Conservation (phyloP, 2,797 vertebrate species). For the Cirrhinus molitorella region DNA sequence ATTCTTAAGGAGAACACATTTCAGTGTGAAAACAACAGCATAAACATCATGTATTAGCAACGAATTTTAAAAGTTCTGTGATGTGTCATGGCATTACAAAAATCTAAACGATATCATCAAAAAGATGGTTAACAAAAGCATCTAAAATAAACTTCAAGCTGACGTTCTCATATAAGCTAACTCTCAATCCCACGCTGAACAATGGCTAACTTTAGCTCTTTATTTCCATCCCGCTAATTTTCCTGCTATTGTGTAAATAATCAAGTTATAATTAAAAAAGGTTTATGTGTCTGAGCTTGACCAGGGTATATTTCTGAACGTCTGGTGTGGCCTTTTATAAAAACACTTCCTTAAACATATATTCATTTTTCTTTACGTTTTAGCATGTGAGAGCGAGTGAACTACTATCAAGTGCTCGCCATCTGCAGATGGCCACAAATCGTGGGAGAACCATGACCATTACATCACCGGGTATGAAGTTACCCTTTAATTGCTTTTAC, state of each 20-base stretch:
- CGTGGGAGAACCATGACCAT: slow-evolving; percentile 63
- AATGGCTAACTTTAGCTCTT: slow-evolving; percentile 25
- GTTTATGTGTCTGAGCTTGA: slow-evolving; percentile 20
- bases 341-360: slow-evolving; percentile 12
- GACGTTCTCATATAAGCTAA: background rate
- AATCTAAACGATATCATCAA: background rate
- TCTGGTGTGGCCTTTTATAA: background rate
- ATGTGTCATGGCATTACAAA: background rate
- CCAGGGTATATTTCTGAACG: background rate
- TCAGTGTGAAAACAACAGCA: background rate
- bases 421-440: slow-evolving; percentile 59
- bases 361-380: slow-evolving; percentile 15
- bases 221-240: slow-evolving; percentile 17
- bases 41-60: background rate
- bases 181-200: slow-evolving; percentile 1
- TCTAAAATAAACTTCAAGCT: slow-evolving; percentile 4
- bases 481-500: slow-evolving; percentile 63
- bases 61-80: background rate
- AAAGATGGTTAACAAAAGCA: background rate
- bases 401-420: slow-evolving; percentile 45
- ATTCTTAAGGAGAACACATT: background rate
- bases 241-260: slow-evolving; percentile 26
- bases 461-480: slow-evolving; percentile 70
- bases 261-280: slow-evolving; percentile 30
- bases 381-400: slow-evolving; percentile 10